Base-by-base conservation (phyloP, 2,888 invertebrate genomes). In the Trachelus stipa region DNA sequence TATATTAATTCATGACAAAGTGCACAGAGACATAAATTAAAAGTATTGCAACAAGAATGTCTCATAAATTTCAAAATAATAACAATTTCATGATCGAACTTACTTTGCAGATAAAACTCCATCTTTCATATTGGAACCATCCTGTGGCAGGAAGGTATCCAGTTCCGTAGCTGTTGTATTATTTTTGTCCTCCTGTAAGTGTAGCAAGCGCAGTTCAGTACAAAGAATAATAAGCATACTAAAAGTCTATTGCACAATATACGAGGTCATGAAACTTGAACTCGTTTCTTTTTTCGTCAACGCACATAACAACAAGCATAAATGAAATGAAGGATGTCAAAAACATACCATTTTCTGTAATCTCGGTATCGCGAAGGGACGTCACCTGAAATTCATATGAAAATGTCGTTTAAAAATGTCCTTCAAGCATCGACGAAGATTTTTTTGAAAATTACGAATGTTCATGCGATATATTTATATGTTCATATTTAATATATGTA, bases 71-170 rank as follows among this genome's bases (percentile, higher is more conserved):
- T 12, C 12, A 12, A 12, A 37, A 37, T 37, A 12, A 12, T 37
- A 12, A 1, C 37, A 37, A 12, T 12, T 12, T 37, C 37, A 12
- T 12, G 4, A 40, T 15, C 12, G 40, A 40, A 82, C 89, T 87
- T 83, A 91, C 91, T 90, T 91, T 69, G 85, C 85, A 30, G 88
- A 79, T 33, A 91, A 79, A 15, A 86, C 86, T n/a, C 89, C 90
- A 73, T 91, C 90, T 79, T 90, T 91, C 34, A 86, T 76, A 71
- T 85, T 93, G n/a, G 93, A 92, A 79, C 95, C 96, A 87, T 96
- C 95, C 85, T 93, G 93, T 73, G 96, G 95, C 83, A 97, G 92
- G 89, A 96, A 96, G n/a, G 95, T 96, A 86, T 96, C 96, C 93
- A 96, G 91, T 92, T 97, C 96, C 85, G 96, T 96, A 75, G 94